Evolutionary conservation across 2,797 vertebrate genomes (phyloP).

Genomic region (Antrozous pallidus): DNA sequence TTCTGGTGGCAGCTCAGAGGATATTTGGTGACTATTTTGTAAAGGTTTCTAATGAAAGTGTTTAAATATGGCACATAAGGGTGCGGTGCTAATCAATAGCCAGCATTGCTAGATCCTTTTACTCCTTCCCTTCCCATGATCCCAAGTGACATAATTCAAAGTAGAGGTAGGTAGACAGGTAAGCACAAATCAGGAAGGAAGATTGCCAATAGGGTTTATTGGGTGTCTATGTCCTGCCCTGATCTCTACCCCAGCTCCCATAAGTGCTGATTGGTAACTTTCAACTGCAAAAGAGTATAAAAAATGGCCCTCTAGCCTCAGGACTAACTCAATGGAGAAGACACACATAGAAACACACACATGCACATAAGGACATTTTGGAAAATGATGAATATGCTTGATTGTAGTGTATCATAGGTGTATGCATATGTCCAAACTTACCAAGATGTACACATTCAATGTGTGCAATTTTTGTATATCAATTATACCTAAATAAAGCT

Average conservation of each 20-base stretch:
- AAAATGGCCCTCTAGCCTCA: neutral
- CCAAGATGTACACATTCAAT: neutral
- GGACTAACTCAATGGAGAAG: neutral
- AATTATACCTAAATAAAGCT: neutral
- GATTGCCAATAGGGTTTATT: neutral
- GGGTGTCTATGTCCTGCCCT: neutral
- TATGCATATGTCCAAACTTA: neutral
- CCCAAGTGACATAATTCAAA: neutral
- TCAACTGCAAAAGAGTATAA: neutral
- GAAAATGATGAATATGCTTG: neutral
- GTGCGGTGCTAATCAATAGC: neutral
- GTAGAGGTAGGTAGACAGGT: accelerated
- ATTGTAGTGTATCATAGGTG: neutral
- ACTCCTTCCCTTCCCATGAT: neutral
- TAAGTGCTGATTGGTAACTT: neutral
- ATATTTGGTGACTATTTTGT: neutral
- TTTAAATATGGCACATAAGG: neutral
- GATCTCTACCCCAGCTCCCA: neutral
- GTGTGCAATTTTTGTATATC: neutral
- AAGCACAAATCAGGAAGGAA: neutral
- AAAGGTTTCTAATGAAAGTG: neutral
- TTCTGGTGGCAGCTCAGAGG: neutral
- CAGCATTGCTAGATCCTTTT: neutral
- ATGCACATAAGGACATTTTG: neutral
- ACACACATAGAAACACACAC: neutral